Evolutionary conservation across 2,888 invertebrate genomes (phyloP), one percentile per base, ranked within the genome.

Genomic region (Lutraria lutraria): DNA sequence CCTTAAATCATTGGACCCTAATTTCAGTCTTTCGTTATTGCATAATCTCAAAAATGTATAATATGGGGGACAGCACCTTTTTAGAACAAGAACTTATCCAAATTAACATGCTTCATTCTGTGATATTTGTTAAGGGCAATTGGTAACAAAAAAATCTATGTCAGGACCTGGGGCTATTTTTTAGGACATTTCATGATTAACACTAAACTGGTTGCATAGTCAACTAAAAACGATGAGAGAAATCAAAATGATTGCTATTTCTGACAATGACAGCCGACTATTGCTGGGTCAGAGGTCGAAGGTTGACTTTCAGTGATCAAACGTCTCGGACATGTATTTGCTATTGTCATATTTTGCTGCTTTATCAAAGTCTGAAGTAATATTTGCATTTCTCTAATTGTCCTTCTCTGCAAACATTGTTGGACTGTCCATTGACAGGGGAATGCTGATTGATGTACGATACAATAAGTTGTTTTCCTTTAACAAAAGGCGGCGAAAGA

Each of bases 381-480:
- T 88, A 83, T 88, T 88, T 88, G 80, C 79, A 85, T 80, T 63
- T 16, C 79, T n/a, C 53, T 83, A 80, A 88, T 88, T 88, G 87
- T 88, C 63, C 79, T 88, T 31, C 83, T 83, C 29, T 29, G 83
- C 83, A 88, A 88, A 88, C 83, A 88, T 60, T 83, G 87, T 80
- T 79, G 43, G 80, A 88, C 87, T 79, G 79, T 88, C 83, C 85
- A 80, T 56, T 68, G 85, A 85, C 88, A 85, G 60, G 56, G 21
- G 34, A 76, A 56, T 25, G 15, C 21, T 54, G 87, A 85, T 87
- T 92, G 92, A 92, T 92, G 89, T 89, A 92, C 85, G 90, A 88
- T 79, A 92, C 92, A 90, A 92, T 92, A 92, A 92, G 88, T 86
- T 85, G 81, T 81, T 83, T 88, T 84, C 43, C n/a, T 21, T 31